Conservation (phyloP, 2,797 vertebrate genomes). For the Notoglanidium macrostoma region DNA sequence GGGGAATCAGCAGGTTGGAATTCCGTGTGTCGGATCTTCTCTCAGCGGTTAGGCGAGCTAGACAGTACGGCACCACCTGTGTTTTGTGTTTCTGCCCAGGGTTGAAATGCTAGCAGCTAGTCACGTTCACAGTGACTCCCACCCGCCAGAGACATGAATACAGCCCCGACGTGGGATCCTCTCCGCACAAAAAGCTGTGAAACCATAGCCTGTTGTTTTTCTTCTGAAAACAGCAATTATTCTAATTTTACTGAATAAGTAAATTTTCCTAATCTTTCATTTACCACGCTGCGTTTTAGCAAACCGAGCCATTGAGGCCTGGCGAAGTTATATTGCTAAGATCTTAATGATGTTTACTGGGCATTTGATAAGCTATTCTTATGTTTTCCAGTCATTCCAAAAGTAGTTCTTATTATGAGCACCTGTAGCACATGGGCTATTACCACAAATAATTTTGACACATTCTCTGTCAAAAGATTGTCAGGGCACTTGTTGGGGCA, state of each 20-base stretch:
- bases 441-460: not conserved
- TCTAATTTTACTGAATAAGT: conserved; percentile 45
- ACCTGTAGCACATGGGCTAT: not conserved
- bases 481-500: not conserved
- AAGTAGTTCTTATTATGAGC: not conserved
- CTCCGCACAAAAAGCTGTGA: conserved; percentile 37
- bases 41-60: conserved; percentile 58
- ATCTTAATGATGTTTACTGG: not conserved
- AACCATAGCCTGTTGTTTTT: conserved; percentile 53
- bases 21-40: conserved; percentile 44
- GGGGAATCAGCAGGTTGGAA: conserved; percentile 1
- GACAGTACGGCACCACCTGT: conserved; percentile 60
- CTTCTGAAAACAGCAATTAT: conserved; percentile 47
- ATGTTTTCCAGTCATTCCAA: not conserved
- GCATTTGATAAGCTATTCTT: not conserved
- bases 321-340: not conserved
- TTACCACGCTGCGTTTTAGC: not conserved
- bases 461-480: not conserved
- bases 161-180: conserved; percentile 17
- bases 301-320: not conserved
- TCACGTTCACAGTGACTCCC: conserved; percentile 30
- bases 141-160: conserved; percentile 39
- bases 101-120: conserved; percentile 54
- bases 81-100: conserved; percentile 53
- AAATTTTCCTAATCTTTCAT: not conserved